Evolutionary conservation across 1,140 invertebrate species (phyloP).

Genomic region (Hycleus cichorii): DNA sequence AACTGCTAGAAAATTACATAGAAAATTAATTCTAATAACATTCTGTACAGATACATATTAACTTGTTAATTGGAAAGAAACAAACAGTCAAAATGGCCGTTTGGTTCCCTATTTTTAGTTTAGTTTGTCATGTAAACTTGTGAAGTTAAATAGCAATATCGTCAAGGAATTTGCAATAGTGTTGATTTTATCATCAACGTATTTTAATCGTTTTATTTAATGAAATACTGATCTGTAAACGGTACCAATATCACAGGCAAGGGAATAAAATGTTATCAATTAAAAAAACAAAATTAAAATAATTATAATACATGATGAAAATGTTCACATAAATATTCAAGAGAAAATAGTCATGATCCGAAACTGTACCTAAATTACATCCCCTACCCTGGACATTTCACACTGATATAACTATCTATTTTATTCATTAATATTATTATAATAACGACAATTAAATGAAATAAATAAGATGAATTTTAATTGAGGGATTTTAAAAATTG

Average conservation of each 20-base stretch:
- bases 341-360: conserved; percentile 6
- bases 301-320: conserved; percentile 1
- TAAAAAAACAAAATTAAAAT: neutral
- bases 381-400: conserved; percentile 34
- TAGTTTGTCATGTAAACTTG: no score
- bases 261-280: conserved; percentile 12
- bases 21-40: conserved; percentile 13
- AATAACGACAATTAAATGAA: conserved; percentile 12
- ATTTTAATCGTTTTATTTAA: conserved; percentile 12
- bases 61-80: conserved; percentile 7
- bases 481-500: conserved; percentile 2
- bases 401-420: conserved; percentile 28
- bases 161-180: conserved; percentile 2
- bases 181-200: conserved; percentile 1
- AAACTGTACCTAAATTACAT: conserved; percentile 17
- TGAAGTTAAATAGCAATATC: conserved; percentile 8
- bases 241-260: conserved; percentile 29
- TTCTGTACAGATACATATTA: conserved; percentile 14
- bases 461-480: conserved; percentile 12
- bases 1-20: conserved; percentile 12
- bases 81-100: neutral
- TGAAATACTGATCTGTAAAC: conserved; percentile 30
- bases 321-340: neutral
- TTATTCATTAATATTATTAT: conserved; percentile 10
- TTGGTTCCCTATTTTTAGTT: neutral